Conservation (phyloP, 2,888 invertebrate genomes). For the Laothoe populi region DNA sequence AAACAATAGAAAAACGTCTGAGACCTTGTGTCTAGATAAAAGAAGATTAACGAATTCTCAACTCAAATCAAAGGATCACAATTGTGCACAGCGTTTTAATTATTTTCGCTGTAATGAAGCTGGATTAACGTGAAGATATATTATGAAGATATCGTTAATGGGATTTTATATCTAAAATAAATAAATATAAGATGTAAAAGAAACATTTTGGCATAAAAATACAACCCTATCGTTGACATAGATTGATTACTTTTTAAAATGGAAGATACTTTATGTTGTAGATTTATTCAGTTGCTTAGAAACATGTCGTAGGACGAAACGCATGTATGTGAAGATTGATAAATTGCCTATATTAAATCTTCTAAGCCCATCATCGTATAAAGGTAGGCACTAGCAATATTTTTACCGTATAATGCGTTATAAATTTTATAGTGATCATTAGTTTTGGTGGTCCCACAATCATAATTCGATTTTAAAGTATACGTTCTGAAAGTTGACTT, state of each 20-base stretch:
- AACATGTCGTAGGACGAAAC: conserved; percentile 23
- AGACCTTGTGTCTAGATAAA: background rate
- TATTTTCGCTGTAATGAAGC: conserved; percentile 5
- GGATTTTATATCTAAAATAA: conserved; percentile 4
- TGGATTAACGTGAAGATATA: background rate
- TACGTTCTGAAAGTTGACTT: no score
- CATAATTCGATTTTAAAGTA: no score
- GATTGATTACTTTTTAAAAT: conserved; percentile 41
- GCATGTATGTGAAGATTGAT: conserved; percentile 20
- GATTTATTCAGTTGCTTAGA: conserved; percentile 17
- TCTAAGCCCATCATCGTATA: conserved; percentile 26
- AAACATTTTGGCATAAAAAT: conserved; percentile 13
- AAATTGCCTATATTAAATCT: conserved; percentile 28
- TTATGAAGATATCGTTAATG: conserved; percentile 13
- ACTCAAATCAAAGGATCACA: background rate
- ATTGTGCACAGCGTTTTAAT: background rate
- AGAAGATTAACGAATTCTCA: background rate
- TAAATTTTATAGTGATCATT: no score
- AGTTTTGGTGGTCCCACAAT: no score
- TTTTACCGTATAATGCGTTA: no score
- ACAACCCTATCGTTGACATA: conserved; percentile 34
- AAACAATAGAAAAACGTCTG: background rate
- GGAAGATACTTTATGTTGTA: conserved; percentile 27
- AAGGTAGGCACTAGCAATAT: conserved; percentile 3
- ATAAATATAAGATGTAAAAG: background rate